Evolutionary conservation across 2,113 vertebrate species (phyloP), one percentile per base, ranked within the genome.

Genomic region (Aplodontia rufa): DNA sequence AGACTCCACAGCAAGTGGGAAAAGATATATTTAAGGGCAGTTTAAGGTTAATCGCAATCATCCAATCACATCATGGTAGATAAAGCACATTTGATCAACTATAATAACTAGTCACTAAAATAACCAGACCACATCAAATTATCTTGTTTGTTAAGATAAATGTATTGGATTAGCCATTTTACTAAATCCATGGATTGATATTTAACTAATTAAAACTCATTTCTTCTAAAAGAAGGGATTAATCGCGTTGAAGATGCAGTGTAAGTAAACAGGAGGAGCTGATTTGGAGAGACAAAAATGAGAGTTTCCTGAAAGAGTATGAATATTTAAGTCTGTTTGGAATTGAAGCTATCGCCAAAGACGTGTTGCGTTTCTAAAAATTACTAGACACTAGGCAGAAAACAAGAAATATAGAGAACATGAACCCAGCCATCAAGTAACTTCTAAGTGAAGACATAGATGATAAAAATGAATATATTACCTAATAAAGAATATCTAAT

Each of bases 51-150:
- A 96, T 95, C 93, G 95, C 60, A 94, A 79, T 91, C 79, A 95
- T 91, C 93, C 88, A 95, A 94, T 97, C 93, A 95, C 60, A 92
- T 95, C 87, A 69, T 92, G 53, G 83, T 47, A 95, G 84, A 97
- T 95, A 85, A 97, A 97, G 74, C 35, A 72, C 78, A 96, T 97
- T 95, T 97, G 95, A 95, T 97, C 88, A 97, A 92, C 95, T 90
- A 28, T 97, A 97, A 97, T 97, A 96, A 97, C 97, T 88, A 97
- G 87, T 90, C 96, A 95, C 97, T 89, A 95, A 97, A 97, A 98
- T 97, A 97, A 96, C 90, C 88, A 95, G 85, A 89, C 88, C 96
- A 97, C 93, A 97, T 96, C 64, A 96, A 97, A 96, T 97, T 97
- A 97, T 94, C 95, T 97, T 97, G 85, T 96, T 97, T 95, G 93